Conservation (phyloP, 2,888 invertebrate genomes). For the Heliconius hortense region DNA sequence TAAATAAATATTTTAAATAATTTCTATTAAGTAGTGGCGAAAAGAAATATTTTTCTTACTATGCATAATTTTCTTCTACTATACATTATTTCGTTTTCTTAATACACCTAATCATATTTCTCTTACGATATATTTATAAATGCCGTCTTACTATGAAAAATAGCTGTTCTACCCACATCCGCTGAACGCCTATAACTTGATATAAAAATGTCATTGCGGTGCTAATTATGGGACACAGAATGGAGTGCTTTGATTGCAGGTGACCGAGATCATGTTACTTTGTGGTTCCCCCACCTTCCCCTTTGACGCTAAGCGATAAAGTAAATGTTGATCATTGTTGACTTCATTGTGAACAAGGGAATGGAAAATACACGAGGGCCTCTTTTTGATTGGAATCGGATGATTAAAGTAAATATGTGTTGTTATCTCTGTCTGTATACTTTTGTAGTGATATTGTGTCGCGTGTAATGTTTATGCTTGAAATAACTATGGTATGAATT, state of each 20-base stretch:
- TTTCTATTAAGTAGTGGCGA: too few relatives aligned
- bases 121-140: too few relatives aligned
- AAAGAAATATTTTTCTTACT: too few relatives aligned
- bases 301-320: slow-evolving; percentile 32
- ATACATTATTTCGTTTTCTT: too few relatives aligned
- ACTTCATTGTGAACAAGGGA: slow-evolving; percentile 5
- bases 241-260: slow-evolving; percentile 47
- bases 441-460: not conserved
- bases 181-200: slow-evolving; percentile 38
- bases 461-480: not conserved
- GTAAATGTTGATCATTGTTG: slow-evolving; percentile 9
- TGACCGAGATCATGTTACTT: slow-evolving; percentile 41
- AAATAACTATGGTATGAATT: not conserved
- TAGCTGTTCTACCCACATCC: not conserved
- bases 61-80: too few relatives aligned
- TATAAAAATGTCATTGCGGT: slow-evolving; percentile 45
- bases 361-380: not conserved
- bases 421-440: not conserved
- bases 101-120: too few relatives aligned
- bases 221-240: slow-evolving; percentile 51
- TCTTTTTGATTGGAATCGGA: slow-evolving; percentile 14
- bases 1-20: too few relatives aligned
- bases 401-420: slow-evolving; percentile 13
- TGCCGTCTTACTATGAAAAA: not conserved
- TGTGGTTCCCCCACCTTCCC: not conserved